phyloP scores from a whole-genome alignment of 2,888 invertebrate genomes.

The Crocallis elinguaria region DNA sequence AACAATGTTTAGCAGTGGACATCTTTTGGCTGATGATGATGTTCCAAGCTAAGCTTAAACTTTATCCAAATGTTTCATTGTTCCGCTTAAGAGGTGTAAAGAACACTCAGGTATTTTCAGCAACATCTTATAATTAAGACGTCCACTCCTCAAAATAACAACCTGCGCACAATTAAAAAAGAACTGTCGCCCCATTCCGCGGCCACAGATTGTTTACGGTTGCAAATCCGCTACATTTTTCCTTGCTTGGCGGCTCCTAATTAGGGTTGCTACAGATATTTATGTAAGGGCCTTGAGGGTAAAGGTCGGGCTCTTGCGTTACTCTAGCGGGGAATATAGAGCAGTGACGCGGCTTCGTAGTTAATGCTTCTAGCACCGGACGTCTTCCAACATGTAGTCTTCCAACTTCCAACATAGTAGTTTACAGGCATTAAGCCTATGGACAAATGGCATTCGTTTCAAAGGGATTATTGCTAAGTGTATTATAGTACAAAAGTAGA shows the following conservation, averaged over 20 bases:
- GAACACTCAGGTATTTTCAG: not conserved
- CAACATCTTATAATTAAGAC: conserved; percentile 8
- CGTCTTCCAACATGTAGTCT: too few species aligned
- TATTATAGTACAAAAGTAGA: too few species aligned
- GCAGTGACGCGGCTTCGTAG: conserved; percentile 2
- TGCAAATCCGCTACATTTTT: conserved; percentile 38
- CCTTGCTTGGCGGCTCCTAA: conserved; percentile 33
- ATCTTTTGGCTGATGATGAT: too few species aligned
- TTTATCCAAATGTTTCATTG: too few species aligned
- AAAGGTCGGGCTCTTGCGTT: conserved; percentile 12
- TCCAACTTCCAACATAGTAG: too few species aligned
- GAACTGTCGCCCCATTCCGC: conserved; percentile 5
- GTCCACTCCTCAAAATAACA: conserved; percentile 7
- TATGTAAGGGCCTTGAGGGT: conserved; percentile 33
- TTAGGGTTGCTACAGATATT: conserved; percentile 35
- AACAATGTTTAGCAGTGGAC: too few species aligned
- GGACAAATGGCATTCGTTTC: too few species aligned
- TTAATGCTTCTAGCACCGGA: not conserved
- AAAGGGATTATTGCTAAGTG: too few species aligned
- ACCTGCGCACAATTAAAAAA: conserved; percentile 24
- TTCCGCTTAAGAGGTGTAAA: not conserved
- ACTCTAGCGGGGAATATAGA: not conserved
- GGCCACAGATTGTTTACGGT: conserved; percentile 23
- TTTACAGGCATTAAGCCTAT: too few species aligned
- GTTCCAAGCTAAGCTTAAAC: too few species aligned